Evolutionary conservation across 2,113 vertebrate genomes (phyloP), one percentile per base, ranked within the genome.

Genomic region (Empidonax alnorum): DNA sequence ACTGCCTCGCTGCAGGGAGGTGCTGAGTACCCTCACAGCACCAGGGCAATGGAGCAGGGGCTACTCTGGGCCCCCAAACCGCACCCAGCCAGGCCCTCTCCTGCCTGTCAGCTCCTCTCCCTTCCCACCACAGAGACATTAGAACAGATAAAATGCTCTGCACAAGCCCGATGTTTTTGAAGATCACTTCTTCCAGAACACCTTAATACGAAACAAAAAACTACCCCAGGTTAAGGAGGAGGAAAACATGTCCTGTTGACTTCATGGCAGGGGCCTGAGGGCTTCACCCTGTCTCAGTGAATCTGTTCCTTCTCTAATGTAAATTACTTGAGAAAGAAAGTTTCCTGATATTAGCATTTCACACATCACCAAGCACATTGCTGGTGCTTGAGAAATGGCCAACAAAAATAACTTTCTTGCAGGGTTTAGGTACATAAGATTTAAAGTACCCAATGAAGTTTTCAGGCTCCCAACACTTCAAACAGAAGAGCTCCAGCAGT

Each of bases 301-400:
- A 82, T 92, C 88, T 86, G 76, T n/a, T 93, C 39, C 44, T 66
- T 79, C 69, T 89, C 80, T 49, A 58, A 66, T 14, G 28, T 46
- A 90, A 95, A 97, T 93, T 71, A 78, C 61, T 59, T 75, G 69
- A 88, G 93, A 94, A 92, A 79, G 83, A 75, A 96, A 82, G 69
- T 92, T 93, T 95, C 92, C 94, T 63, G 92, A 89, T 96, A 93
- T 95, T 95, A 96, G 88, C 75, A 88, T 86, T 94, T 96, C 83
- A 92, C 88, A 81, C 83, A 33, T 93, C 87, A 89, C 79, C 4
- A 5, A 93, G 49, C 68, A 37, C 41, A 61, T 58, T 86, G 41
- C 90, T 78, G 44, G 49, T 28, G n/a, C 66, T 89, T 96, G 90
- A 95, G 74, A 93, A 92, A 91, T 19, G 55, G 94, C 96, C 94